These are phyloP conservation scores for Naja naja DNA, from an alignment of 2,113 vertebrate species.

Conservation along the genomic window DNA sequence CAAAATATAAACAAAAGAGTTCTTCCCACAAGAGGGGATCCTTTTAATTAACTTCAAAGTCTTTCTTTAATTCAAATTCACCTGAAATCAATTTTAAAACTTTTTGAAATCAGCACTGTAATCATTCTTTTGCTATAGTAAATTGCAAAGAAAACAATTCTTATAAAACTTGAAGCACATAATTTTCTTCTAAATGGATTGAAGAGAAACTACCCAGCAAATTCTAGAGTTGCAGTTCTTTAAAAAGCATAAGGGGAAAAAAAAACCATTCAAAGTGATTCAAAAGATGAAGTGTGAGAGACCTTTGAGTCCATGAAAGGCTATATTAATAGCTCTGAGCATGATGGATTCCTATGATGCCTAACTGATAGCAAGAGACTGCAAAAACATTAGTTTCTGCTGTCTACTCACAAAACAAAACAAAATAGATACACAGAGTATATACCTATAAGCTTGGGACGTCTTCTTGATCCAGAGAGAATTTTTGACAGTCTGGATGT, in stretches of 20 bases:
- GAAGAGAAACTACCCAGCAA: background rate
- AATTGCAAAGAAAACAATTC: background rate
- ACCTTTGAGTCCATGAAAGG: background rate
- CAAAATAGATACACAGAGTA: background rate
- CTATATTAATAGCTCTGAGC: background rate
- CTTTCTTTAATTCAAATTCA: background rate
- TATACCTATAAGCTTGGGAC: background rate
- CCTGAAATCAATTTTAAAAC: background rate
- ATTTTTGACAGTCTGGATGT: background rate
- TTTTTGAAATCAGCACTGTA: background rate
- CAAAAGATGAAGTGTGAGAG: background rate
- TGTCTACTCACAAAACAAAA: background rate
- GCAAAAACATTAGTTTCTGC: background rate
- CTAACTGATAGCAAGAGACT: background rate
- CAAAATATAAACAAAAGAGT: background rate
- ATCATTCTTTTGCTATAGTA: background rate
- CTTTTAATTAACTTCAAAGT: background rate
- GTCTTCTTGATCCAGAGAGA: background rate
- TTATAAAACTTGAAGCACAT: background rate
- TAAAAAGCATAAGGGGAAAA: background rate
- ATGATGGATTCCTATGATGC: background rate
- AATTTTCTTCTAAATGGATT: background rate
- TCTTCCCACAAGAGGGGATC: background rate
- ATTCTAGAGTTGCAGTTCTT: background rate
- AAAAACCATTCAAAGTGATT: background rate